Conservation (phyloP, 2,888 invertebrate genomes). For the Phalera bucephala region DNA sequence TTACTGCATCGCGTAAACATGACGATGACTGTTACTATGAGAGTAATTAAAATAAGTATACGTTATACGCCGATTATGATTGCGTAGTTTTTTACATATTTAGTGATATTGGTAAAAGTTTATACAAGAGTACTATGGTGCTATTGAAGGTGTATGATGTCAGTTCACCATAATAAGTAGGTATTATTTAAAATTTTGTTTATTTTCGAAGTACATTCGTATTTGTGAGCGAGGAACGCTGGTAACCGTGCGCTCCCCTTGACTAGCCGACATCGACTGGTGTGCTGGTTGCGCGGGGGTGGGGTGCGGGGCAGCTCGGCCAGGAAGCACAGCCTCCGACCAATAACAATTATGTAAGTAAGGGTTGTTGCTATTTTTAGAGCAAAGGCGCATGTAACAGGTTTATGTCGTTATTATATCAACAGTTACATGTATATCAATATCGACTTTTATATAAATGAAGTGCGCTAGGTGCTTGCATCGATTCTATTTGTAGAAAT, state of each 20-base stretch:
- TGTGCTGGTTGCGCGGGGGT: conserved; percentile 22
- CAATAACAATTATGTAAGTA: conserved; percentile 73
- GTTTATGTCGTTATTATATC: conserved; percentile 41
- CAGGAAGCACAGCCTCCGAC: conserved; percentile 72
- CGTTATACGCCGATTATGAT: not conserved
- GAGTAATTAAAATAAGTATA: not conserved
- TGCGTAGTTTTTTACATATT: not conserved
- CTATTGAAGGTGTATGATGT: too few species aligned
- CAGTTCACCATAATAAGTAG: not conserved
- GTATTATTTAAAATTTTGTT: conserved; percentile 3
- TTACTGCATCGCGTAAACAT: conserved; percentile 4
- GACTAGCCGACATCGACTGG: conserved; percentile 44
- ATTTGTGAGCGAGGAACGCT: conserved; percentile 19
- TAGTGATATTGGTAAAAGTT: not conserved
- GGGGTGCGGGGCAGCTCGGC: conserved; percentile 29
- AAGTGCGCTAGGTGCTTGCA: conserved; percentile 42
- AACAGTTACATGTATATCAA: not conserved
- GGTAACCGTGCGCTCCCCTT: conserved; percentile 35
- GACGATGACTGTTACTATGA: conserved; percentile 2
- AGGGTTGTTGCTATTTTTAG: conserved; percentile 77
- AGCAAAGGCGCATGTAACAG: conserved; percentile 52
- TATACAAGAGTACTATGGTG: too few species aligned
- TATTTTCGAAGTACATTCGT: conserved; percentile 35
- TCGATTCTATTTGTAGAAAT: conserved; percentile 59
- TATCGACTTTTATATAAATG: conserved; percentile 46